Evolutionary conservation across 2,797 vertebrate species (phyloP), one percentile per base, ranked within the genome.

Genomic region (Aeoliscus strigatus): DNA sequence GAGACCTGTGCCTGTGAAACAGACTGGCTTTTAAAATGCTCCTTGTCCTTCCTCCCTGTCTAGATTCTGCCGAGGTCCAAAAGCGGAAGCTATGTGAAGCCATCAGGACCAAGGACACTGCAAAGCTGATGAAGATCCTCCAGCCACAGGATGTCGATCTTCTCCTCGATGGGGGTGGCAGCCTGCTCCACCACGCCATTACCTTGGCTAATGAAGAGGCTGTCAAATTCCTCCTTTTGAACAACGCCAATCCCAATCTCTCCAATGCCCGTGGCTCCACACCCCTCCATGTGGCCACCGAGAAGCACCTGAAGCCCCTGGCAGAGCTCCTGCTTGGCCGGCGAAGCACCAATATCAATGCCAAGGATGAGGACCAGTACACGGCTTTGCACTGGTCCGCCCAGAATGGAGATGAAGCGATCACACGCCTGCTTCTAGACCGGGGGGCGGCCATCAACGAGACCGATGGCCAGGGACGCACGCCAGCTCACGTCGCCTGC

Each of bases 91-190:
- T 99, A 4, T 91, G 90, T 0, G 96, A 99, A 1, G 95, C 94
- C 38, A 91, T 98, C 49, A 53, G 90, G 37, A 92, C 72, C 0
- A 94, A 93, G 73, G 96, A 99, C 73, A 94, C 89, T 0, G 85
- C 88, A 60, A 94, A 93, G 77, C 81, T 99, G 51, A 96, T 99
- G 94, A 99, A 99, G 88, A 93, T 99, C 70, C 90, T 98, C 18
- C 95, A 98, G 82, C 96, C 96, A 14, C 95, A 99, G 79, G 96
- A 99, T 10, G 94, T 96, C 2, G 94, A 97, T 61, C 85, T 98
- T 45, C 82, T 88, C 5, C 84, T 98, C 3, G 96, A 99, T 0
- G 90, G 92, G 3, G 90, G 91, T 1, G 87, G 81, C 44, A 91
- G 91, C 44, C 89, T 98, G 23, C 88, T 99, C 42, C 96, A 99